A percentile compares a stretch with the other conserved stretches of the same genome.
These are phyloP conservation scores for Meloidogyne exigua DNA, from an alignment of 1,140 invertebrate species.

Conservation along the genomic window DNA sequence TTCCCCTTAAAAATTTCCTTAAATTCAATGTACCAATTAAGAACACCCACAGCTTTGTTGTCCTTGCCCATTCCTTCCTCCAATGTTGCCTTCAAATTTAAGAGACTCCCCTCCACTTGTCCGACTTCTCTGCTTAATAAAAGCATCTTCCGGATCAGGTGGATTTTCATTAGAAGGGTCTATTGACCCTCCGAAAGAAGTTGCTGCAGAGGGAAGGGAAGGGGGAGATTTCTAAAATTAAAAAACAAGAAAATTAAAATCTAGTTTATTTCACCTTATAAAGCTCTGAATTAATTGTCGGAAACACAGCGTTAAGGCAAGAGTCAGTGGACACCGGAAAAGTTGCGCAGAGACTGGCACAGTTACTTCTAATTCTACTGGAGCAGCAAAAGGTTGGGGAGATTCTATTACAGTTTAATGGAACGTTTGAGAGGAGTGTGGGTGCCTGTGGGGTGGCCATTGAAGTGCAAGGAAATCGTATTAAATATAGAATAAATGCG, in stretches of 20 bases:
- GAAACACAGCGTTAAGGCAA: constrained; percentile 4
- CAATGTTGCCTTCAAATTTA: background rate
- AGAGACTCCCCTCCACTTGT: background rate
- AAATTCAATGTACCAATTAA: background rate
- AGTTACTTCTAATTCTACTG: constrained; percentile 24
- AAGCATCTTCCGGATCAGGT: background rate
- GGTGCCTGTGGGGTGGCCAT: background rate
- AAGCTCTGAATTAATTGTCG: background rate
- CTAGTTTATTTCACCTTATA: background rate
- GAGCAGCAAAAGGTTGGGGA: constrained; percentile 28
- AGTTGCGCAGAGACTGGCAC: constrained; percentile 24
- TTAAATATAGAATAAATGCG: background rate
- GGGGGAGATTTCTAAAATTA: constrained; percentile 7
- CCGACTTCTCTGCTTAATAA: background rate
- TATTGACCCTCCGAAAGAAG: background rate
- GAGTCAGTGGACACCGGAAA: background rate
- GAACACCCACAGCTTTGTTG: background rate
- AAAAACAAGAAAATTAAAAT: background rate
- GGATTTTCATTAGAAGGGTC: background rate
- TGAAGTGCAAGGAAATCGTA: background rate
- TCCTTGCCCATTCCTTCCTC: background rate
- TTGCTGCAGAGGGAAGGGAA: background rate
- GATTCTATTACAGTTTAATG: constrained; percentile 30
- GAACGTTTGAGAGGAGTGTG: background rate
- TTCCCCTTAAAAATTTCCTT: too few species aligned